Conservation (phyloP, 2,113 vertebrate species). For the Corvus moneduloides region DNA sequence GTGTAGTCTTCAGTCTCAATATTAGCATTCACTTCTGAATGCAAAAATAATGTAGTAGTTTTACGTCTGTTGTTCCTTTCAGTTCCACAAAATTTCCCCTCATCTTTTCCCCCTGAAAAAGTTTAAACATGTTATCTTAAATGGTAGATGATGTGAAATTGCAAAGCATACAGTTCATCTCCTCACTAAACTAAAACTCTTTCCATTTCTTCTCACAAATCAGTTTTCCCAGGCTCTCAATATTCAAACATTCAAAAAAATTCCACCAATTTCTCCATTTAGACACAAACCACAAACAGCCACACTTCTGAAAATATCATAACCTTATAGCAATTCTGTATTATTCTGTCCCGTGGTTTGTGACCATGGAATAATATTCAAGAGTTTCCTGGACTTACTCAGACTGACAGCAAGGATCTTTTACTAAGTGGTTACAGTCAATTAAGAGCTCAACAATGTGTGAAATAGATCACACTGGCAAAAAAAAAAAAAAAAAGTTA, state of each 20-base stretch:
- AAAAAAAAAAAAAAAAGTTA: background rate
- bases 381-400: background rate
- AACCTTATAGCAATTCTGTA: background rate
- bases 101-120: background rate
- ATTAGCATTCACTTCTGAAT: background rate
- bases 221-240: background rate
- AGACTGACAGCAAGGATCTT: background rate
- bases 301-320: background rate
- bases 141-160: background rate
- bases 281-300: background rate
- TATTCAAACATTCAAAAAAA: background rate
- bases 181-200: background rate
- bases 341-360: background rate
- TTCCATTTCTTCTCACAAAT: background rate
- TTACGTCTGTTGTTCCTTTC: slow-evolving; percentile 6
- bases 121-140: background rate
- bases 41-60: slow-evolving; percentile 5
- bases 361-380: background rate
- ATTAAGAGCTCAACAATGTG: slow-evolving; percentile 24
- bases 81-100: slow-evolving; percentile 10
- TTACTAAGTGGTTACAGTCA: background rate
- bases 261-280: background rate
- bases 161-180: background rate
- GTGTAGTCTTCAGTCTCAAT: background rate
- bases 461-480: background rate